Percentiles rank a stretch among this genome's conserved stretches.
Conservation (phyloP, 1,140 invertebrate species). For the Drosophila sp. region DNA sequence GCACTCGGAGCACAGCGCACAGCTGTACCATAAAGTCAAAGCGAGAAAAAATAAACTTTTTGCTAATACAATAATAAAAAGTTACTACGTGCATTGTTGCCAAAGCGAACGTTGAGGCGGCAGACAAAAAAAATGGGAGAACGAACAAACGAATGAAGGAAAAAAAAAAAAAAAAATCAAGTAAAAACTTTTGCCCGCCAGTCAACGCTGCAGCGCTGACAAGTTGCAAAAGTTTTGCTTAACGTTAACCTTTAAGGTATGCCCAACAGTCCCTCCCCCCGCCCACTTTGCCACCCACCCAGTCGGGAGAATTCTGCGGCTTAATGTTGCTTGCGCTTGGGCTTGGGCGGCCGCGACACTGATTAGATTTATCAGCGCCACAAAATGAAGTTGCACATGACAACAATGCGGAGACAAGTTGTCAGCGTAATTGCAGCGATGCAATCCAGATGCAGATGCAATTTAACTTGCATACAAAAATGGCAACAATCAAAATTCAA, state of each 20-base stretch:
- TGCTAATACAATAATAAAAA: slow-evolving; percentile 80
- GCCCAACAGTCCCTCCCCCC: neutral
- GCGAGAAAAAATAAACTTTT: slow-evolving; percentile 67
- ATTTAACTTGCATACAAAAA: slow-evolving; percentile 55
- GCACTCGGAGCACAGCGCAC: slow-evolving; percentile 9
- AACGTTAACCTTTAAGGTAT: slow-evolving; percentile 67
- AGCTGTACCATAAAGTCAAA: slow-evolving; percentile 60
- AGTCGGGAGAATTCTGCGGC: slow-evolving; percentile 15
- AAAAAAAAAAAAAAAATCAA: slow-evolving; percentile 64
- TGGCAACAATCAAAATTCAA: slow-evolving; percentile 73
- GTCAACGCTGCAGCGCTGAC: slow-evolving; percentile 36
- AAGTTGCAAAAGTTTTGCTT: slow-evolving; percentile 67
- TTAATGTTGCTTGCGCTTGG: slow-evolving; percentile 51
- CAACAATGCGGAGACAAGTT: slow-evolving; percentile 39
- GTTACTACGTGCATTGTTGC: slow-evolving; percentile 72
- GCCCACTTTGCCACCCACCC: neutral
- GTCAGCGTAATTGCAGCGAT: slow-evolving; percentile 40
- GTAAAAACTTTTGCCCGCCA: slow-evolving; percentile 57
- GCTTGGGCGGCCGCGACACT: slow-evolving; percentile 56
- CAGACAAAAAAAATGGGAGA: no score
- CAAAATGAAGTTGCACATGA: slow-evolving; percentile 61
- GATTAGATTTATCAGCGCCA: slow-evolving; percentile 74
- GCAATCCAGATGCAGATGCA: slow-evolving; percentile 22
- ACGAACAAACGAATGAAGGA: slow-evolving; percentile 8
- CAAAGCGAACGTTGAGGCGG: slow-evolving; percentile 4